phyloP scores from a whole-genome alignment of 2,113 vertebrate genomes.

The Tichodroma muraria region DNA sequence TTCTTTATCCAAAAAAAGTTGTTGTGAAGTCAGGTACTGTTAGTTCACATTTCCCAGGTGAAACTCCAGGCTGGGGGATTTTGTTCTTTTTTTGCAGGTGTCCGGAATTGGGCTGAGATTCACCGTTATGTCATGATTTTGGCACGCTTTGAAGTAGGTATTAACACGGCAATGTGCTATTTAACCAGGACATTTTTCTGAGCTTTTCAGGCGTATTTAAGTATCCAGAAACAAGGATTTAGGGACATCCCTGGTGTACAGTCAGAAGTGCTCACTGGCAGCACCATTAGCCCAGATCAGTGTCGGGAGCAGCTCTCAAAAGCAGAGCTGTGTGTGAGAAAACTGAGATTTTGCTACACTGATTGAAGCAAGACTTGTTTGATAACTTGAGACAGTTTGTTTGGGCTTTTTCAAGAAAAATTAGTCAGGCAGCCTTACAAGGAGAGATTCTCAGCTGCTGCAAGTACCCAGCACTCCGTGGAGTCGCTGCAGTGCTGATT shows the following conservation, averaged over 20 bases:
- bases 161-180: background rate
- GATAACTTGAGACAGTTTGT: background rate
- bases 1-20: background rate
- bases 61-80: background rate
- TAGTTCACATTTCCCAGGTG: background rate
- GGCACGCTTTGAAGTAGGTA: conserved; percentile 45
- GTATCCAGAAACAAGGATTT: background rate
- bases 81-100: conserved; percentile 11
- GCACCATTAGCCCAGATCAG: background rate
- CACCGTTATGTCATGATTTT: conserved; percentile 52
- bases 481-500: background rate
- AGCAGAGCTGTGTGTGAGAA: background rate
- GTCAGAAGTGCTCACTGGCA: background rate
- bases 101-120: conserved; percentile 53
- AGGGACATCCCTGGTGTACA: background rate
- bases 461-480: background rate
- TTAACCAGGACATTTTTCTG: background rate
- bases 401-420: background rate
- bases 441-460: background rate
- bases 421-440: background rate
- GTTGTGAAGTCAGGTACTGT: background rate
- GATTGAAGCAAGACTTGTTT: background rate
- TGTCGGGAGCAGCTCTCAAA: background rate
- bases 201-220: background rate
- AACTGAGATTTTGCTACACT: background rate